Evolutionary conservation across 2,888 invertebrate species (phyloP).

Genomic region (Acholoe squamosa): DNA sequence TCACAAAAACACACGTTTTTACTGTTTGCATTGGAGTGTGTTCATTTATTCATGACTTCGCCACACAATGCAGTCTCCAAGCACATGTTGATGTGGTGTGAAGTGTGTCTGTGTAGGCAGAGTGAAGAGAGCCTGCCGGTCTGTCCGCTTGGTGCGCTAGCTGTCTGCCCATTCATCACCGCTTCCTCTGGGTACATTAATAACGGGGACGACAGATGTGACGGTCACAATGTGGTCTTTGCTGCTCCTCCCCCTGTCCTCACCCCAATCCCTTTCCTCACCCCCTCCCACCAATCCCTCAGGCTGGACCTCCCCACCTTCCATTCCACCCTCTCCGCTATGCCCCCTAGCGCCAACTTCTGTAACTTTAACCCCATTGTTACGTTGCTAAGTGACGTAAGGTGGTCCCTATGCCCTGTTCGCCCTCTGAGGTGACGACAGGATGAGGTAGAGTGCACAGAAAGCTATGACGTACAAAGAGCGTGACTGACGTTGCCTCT

Average conservation of each 20-base stretch:
- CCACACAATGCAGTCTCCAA: not conserved
- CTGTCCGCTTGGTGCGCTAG: not conserved
- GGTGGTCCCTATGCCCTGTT: not conserved
- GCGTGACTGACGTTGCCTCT: not conserved
- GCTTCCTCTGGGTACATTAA: conserved; percentile 44
- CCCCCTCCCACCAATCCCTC: not conserved
- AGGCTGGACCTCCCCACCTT: not conserved
- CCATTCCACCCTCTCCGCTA: not conserved
- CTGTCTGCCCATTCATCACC: conserved; percentile 14
- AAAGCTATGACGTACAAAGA: not conserved
- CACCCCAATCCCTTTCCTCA: not conserved
- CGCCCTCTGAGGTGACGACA: not conserved
- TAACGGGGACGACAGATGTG: conserved; percentile 54
- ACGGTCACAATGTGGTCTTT: conserved; percentile 50
- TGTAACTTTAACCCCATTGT: conserved; percentile 50
- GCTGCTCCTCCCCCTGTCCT: conserved; percentile 27
- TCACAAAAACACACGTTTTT: too few relatives aligned
- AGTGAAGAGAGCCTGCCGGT: not conserved
- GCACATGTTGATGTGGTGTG: not conserved
- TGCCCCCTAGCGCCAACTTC: conserved; percentile 2
- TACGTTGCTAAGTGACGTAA: conserved; percentile 40
- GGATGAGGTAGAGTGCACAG: not conserved
- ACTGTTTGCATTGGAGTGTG: not conserved
- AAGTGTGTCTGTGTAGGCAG: not conserved
- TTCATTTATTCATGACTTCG: conserved; percentile 1